Percentiles rank a stretch among this genome's conserved stretches.
These are phyloP conservation scores for Drosophila prolongata DNA, from an alignment of 2,888 invertebrate species.

Conservation along the genomic window DNA sequence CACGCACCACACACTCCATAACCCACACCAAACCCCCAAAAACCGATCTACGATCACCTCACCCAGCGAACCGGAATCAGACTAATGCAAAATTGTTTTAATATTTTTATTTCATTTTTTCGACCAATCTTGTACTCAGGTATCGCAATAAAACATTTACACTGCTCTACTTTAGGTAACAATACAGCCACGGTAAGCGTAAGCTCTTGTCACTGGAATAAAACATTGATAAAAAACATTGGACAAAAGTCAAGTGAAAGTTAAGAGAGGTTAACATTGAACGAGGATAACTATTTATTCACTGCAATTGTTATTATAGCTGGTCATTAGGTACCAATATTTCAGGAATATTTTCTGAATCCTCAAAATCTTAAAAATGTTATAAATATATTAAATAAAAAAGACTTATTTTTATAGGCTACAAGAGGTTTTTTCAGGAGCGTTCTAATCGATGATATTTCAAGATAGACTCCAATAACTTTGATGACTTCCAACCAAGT, in stretches of 20 bases:
- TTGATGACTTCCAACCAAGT: too few species aligned
- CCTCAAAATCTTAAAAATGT: too few species aligned
- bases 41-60: conserved; percentile 26
- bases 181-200: conserved; percentile 19
- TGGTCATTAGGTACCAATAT: too few species aligned
- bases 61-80: conserved; percentile 67
- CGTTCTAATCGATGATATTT: too few species aligned
- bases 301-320: too few species aligned
- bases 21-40: conserved; percentile 12
- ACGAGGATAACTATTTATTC: too few species aligned
- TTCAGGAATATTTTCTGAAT: too few species aligned
- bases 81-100: conserved; percentile 65
- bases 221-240: not conserved
- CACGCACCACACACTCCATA: conserved; percentile 23
- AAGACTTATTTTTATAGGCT: too few species aligned
- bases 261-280: conserved; percentile 2
- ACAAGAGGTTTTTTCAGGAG: too few species aligned
- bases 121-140: conserved; percentile 25
- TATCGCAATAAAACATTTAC: conserved; percentile 33
- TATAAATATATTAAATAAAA: too few species aligned
- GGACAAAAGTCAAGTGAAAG: conserved; percentile 65
- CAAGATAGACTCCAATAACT: too few species aligned
- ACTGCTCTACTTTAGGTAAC: conserved; percentile 32
- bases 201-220: conserved; percentile 25
- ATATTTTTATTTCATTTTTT: conserved; percentile 43